Evolutionary conservation across 2,113 vertebrate genomes (phyloP).

Genomic region (Meriones unguiculatus): DNA sequence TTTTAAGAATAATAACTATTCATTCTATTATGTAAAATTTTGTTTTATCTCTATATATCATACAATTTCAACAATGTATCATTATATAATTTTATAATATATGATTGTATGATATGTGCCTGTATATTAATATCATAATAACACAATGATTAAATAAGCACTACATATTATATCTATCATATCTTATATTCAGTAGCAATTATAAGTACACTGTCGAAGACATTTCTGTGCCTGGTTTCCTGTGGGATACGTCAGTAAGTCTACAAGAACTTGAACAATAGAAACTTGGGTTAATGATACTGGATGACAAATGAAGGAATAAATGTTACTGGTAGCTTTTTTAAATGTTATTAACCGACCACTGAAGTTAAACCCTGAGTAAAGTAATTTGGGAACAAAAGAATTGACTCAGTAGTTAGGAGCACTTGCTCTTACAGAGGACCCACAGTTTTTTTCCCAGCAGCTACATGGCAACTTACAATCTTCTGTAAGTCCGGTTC

Average conservation of each 20-base stretch:
- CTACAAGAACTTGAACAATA: background rate
- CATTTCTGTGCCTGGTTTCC: background rate
- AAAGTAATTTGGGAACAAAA: background rate
- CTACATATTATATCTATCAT: background rate
- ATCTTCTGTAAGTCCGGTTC: background rate
- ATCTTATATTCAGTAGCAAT: background rate
- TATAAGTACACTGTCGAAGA: background rate
- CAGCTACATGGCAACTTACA: background rate
- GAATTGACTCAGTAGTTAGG: background rate
- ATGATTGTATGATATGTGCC: background rate
- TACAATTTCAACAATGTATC: no score
- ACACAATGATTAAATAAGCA: background rate
- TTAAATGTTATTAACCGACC: background rate
- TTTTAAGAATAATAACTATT: background rate
- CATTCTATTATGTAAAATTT: background rate
- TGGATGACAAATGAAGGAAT: background rate
- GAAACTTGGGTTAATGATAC: background rate
- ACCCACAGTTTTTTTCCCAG: background rate
- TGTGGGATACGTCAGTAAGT: background rate
- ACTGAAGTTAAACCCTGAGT: background rate
- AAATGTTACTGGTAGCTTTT: background rate
- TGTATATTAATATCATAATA: background rate
- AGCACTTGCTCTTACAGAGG: background rate
- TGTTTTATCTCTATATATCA: background rate
- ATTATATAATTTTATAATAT: background rate